Percentiles rank a stretch among this genome's conserved stretches.
Conservation (phyloP, 2,888 invertebrate species). For the Drosophila neotestacea region DNA sequence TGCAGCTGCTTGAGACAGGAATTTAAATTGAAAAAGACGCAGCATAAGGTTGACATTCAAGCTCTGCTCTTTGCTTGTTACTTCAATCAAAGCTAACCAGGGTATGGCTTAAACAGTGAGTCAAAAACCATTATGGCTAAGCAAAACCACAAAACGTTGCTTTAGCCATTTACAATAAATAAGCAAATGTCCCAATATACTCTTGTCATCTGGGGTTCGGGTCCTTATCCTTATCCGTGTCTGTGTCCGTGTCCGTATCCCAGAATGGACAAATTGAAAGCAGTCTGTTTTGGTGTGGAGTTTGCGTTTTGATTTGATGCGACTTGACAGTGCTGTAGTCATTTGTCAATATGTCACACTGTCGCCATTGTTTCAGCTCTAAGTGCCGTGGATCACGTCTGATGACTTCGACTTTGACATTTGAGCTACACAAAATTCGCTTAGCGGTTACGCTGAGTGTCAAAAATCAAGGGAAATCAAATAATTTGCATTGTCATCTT, state of each 20-base stretch:
- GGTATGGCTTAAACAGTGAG: conserved; percentile 11
- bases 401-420: conserved; percentile 49
- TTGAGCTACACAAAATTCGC: conserved; percentile 39
- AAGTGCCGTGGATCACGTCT: conserved; percentile 45
- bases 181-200: conserved; percentile 27
- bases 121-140: conserved; percentile 38
- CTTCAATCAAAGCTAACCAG: neutral
- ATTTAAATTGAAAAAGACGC: conserved; percentile 46
- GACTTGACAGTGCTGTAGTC: conserved; percentile 36
- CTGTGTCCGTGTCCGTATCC: neutral
- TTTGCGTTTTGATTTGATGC: conserved; percentile 45
- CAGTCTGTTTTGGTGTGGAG: conserved; percentile 13
- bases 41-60: conserved; percentile 37
- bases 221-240: neutral
- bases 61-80: neutral
- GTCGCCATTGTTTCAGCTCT: conserved; percentile 53
- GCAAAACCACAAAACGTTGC: conserved; percentile 42
- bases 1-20: conserved; percentile 58
- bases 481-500: conserved; percentile 59
- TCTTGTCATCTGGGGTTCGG: conserved; percentile 15
- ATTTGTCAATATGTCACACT: conserved; percentile 74
- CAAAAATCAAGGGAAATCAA: conserved; percentile 46
- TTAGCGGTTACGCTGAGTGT: conserved; percentile 37
- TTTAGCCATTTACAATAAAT: conserved; percentile 33
- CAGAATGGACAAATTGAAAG: conserved; percentile 41